Base-by-base conservation (phyloP, 2,113 vertebrate genomes). In the Potamarius usumacintae region DNA sequence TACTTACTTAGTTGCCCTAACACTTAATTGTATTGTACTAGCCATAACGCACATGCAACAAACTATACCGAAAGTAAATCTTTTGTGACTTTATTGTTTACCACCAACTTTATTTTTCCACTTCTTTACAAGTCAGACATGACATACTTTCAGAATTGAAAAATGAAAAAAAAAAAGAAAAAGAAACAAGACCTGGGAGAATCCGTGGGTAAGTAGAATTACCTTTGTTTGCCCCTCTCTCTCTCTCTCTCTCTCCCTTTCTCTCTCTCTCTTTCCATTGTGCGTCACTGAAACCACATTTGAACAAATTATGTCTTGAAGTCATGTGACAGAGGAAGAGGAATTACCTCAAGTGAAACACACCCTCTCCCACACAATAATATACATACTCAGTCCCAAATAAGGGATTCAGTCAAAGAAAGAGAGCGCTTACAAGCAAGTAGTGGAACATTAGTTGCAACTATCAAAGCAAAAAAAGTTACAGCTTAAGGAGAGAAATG, bases 221-320 rank as follows among this genome's bases (percentile, higher is more conserved):
- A 62, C 86, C 62, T 82, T 85, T 85, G 78, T 87, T 87, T 72
- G 34, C 53, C 27, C 79, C 62, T 18, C 60, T 86, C 69, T 79
- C 25, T 83, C 53, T 60, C 25, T 72, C 62, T 71, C 30, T 89
- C 89, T 90, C 92, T 92, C 90, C 93, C 89, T 92, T 89, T 92
- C 86, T 90, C 60, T 90, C 86, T 92, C 78, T 90, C 77, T 92
- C 89, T 95, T 95, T 95, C 95, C 95, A 92, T 67, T 89, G 88
- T 90, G 89, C 90, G 89, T 92, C 90, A 92, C 34, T 67, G 62
- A 85, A 18, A 93, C 93, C 92, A 62, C 93, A 93, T 42, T 81
- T 42, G 55, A 81, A 22, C 55, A 81, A 62, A 82, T 77, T 89
- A n/a, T 85, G 55, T 76, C 71, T 88, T 89, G 72, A 91, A 94